Conservation (phyloP, 2,113 vertebrate species). For the Elachura formosa region DNA sequence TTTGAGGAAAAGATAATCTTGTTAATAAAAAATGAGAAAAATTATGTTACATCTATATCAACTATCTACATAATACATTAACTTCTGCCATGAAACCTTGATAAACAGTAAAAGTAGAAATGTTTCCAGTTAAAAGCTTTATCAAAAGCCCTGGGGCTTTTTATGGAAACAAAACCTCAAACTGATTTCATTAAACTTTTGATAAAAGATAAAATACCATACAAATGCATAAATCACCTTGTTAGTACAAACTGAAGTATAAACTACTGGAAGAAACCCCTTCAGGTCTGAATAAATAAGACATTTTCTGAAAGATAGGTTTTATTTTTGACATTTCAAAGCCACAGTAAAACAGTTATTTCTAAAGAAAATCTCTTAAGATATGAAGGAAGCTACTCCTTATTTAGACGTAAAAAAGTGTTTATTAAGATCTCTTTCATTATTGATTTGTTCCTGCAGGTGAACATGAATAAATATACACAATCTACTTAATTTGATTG, state of each 20-base stretch:
- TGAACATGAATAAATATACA: background rate
- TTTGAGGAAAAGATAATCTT: background rate
- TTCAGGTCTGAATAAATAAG: constrained; percentile 32
- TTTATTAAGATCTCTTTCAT: background rate
- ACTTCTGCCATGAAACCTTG: constrained; percentile 1
- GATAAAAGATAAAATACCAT: constrained; percentile 2
- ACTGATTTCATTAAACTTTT: constrained; percentile 20
- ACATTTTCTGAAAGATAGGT: background rate
- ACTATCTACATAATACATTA: background rate
- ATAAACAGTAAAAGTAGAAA: constrained; percentile 31
- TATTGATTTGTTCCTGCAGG: background rate
- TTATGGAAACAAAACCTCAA: background rate
- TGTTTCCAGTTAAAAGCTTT: constrained; percentile 34
- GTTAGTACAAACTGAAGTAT: constrained; percentile 12
- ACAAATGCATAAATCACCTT: constrained; percentile 50
- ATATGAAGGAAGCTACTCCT: background rate
- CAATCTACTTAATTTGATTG: background rate
- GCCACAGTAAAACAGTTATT: background rate
- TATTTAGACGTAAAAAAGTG: background rate
- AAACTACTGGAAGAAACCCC: background rate
- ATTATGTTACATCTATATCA: background rate
- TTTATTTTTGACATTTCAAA: constrained; percentile 20
- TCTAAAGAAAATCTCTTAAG: background rate
- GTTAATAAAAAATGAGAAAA: constrained; percentile 38
- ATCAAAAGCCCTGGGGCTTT: background rate